These are phyloP conservation scores for Morphnarchus princeps DNA, from an alignment of 2,113 vertebrate species.

Conservation along the genomic window DNA sequence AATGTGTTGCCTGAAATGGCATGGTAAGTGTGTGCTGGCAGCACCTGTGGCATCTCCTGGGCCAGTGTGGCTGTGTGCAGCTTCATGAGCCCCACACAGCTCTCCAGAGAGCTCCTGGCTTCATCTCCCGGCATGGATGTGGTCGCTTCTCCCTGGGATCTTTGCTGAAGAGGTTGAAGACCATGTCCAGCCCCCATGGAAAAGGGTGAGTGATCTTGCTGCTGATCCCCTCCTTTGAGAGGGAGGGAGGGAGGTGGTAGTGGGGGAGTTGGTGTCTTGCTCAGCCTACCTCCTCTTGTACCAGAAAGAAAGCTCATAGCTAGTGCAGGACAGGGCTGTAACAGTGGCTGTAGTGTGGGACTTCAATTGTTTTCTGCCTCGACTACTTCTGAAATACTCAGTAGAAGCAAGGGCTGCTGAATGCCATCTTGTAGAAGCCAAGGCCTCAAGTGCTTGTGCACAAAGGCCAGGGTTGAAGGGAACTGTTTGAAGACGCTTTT, in stretches of 20 bases:
- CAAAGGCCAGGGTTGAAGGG: fast-evolving
- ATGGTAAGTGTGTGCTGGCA: neutral
- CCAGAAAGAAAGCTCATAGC: fast-evolving
- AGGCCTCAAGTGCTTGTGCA: neutral
- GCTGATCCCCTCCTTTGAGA: neutral
- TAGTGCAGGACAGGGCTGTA: neutral
- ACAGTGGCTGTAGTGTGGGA: neutral
- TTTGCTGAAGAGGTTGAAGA: neutral
- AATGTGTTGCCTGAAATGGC: neutral
- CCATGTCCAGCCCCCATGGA: fast-evolving
- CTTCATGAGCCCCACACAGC: fast-evolving
- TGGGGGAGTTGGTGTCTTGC: neutral
- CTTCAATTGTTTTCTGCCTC: neutral
- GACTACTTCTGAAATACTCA: fast-evolving
- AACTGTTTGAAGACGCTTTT: neutral
- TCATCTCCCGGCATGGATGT: fast-evolving
- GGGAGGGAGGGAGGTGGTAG: fast-evolving
- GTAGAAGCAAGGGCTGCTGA: neutral
- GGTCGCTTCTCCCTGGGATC: neutral
- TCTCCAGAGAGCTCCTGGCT: neutral
- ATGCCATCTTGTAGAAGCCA: neutral
- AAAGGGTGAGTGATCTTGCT: neutral
- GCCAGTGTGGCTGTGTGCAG: fast-evolving
- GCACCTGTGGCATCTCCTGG: neutral
- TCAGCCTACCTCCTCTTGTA: neutral